Evolutionary conservation across 2,113 vertebrate genomes (phyloP).

Genomic region (Paradisaea rubra): DNA sequence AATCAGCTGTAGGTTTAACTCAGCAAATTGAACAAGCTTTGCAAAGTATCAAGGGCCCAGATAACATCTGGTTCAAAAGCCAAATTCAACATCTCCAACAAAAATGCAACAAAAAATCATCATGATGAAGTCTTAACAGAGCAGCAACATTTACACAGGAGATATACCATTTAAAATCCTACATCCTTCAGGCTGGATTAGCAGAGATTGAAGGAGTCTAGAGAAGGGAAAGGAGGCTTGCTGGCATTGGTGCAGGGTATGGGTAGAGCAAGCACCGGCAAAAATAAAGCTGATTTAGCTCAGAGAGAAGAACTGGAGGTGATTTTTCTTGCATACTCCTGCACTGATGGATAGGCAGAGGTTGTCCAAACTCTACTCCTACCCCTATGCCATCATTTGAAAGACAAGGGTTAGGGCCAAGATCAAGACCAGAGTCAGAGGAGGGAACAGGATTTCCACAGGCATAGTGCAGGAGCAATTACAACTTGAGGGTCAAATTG

Average conservation of each 20-base stretch:
- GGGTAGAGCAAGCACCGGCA: not conserved
- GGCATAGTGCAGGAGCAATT: not conserved
- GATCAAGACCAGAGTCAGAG: not conserved
- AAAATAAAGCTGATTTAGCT: not conserved
- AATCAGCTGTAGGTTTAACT: slow-evolving; percentile 5
- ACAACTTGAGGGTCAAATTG: not conserved
- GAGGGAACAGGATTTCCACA: not conserved
- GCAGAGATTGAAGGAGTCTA: not conserved
- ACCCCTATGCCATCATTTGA: not conserved
- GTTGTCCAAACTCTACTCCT: not conserved
- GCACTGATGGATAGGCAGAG: not conserved
- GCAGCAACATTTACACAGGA: not conserved
- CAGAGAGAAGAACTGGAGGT: not conserved
- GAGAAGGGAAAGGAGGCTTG: not conserved
- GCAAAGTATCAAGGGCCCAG: not conserved
- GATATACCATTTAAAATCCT: not conserved
- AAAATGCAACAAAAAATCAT: not conserved
- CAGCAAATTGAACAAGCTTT: slow-evolving; percentile 12
- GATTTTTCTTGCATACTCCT: not conserved
- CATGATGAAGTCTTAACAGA: not conserved
- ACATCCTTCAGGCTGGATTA: not conserved
- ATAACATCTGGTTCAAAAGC: slow-evolving; percentile 15
- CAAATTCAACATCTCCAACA: not conserved
- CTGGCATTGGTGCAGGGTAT: not conserved
- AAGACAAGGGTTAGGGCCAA: not conserved